Base-by-base conservation (phyloP, 2,888 invertebrate genomes). In the Mesorhabditis belari region DNA sequence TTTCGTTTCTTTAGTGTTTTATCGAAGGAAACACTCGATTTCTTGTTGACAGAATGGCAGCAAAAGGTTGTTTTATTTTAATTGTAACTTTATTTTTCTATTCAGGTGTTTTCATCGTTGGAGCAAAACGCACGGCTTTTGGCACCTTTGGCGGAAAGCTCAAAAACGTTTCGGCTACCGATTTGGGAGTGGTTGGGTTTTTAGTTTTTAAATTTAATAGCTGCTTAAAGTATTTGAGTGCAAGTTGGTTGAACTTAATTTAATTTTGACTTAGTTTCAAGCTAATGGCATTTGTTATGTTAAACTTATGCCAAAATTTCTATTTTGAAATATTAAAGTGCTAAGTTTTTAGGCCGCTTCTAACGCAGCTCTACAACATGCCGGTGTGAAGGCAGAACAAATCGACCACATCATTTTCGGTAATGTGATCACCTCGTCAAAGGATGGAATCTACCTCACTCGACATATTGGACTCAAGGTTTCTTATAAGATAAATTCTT, bases 51-150 rank as follows among this genome's bases (percentile, higher is more conserved):
- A n/a, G n/a, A n/a, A n/a, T n/a, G n/a, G n/a, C n/a, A n/a, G n/a
- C n/a, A n/a, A n/a, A n/a, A n/a, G n/a, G n/a, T n/a, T n/a, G n/a
- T n/a, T n/a, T n/a, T n/a, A n/a, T n/a, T n/a, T n/a, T n/a, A n/a
- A n/a, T n/a, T n/a, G n/a, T 17, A 9, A n/a, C 44, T 35, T 35
- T n/a, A 35, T 17, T n/a, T 35, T 35, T 9, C 53, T 29, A 29
- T 52, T 56, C 27, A 60, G 82, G 79, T 61, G 81, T 84, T 2
- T 84, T 82, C 69, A 81, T 84, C 73, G 91, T 96, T 66, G 92
- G 90, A 72, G 95, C 95, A 19, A 96, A 95, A 84, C 88, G 96
- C 67, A 96, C 95, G 0, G 90, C 95, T 2, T 96, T 96, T 84
- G 96, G 96, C 58, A 89, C 95, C 0, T 94, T 89, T 83, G 96